Evolutionary conservation across 2,888 invertebrate species (phyloP).

Genomic region (Xanthia icteritia): DNA sequence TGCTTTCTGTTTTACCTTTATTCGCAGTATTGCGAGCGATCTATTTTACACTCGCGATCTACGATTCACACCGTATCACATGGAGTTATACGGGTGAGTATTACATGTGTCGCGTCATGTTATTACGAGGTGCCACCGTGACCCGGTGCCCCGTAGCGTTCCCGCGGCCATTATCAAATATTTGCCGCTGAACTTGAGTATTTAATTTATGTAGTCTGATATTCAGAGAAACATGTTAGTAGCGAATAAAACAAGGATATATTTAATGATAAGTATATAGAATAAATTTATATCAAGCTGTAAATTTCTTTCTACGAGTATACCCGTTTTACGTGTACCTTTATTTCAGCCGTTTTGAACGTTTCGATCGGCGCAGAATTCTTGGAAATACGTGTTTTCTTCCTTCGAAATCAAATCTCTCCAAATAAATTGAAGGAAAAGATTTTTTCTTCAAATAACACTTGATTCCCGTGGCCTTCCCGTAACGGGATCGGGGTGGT

Average conservation of each 20-base stretch:
- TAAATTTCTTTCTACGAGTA: not conserved
- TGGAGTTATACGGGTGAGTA: not conserved
- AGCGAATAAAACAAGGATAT: not conserved
- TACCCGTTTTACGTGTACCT: not conserved
- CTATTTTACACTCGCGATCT: not conserved
- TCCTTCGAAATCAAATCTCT: not conserved
- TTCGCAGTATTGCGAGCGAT: not conserved
- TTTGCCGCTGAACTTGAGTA: slow-evolving; percentile 8
- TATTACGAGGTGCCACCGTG: slow-evolving; percentile 6
- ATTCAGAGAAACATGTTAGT: not conserved
- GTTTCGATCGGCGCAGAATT: not conserved
- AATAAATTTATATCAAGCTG: not conserved
- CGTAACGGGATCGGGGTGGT: slow-evolving; percentile 21
- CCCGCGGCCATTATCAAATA: slow-evolving; percentile 22
- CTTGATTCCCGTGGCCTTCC: slow-evolving; percentile 10
- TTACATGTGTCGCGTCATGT: slow-evolving; percentile 4
- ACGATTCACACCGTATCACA: not conserved
- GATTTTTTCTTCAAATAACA: not conserved
- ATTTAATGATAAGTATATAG: not conserved
- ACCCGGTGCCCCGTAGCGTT: not conserved
- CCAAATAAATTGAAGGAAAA: not conserved
- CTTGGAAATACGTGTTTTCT: not conserved
- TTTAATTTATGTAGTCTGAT: slow-evolving; percentile 11
- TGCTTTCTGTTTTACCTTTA: too few species aligned
- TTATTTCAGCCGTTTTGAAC: not conserved